Conservation (phyloP, 1,140 invertebrate species). For the Asobara japonica region DNA sequence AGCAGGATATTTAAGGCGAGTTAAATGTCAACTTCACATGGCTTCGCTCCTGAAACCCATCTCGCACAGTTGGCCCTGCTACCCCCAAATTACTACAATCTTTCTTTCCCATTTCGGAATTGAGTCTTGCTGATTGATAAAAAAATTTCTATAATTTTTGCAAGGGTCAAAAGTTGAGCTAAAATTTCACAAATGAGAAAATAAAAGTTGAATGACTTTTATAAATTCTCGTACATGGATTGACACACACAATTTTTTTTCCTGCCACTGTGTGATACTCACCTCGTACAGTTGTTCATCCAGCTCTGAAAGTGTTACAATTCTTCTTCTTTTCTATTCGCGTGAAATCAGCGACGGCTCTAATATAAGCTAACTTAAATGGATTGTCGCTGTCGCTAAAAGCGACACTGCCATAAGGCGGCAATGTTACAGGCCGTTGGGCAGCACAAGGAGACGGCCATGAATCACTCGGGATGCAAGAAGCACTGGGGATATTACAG, state of each 20-base stretch:
- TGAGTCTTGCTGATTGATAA: no score
- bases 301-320: no score
- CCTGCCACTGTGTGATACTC: background rate
- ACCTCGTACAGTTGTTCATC: background rate
- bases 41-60: background rate
- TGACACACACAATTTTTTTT: no score
- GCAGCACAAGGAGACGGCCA: constrained; percentile 49
- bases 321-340: background rate
- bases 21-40: constrained; percentile 28
- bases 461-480: constrained; percentile 48
- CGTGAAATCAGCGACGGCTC: constrained; percentile 33
- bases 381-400: constrained; percentile 37
- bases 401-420: constrained; percentile 51
- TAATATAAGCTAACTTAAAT: constrained; percentile 44
- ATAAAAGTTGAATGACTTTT: no score
- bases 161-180: no score
- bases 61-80: background rate
- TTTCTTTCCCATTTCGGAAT: no score
- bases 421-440: constrained; percentile 61
- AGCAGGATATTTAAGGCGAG: constrained; percentile 46
- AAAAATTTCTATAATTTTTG: no score
- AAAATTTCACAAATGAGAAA: no score
- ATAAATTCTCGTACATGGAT: no score
- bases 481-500: background rate
- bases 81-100: no score